Base-by-base conservation (phyloP, 2,888 invertebrate species). In the Phorcus lineatus region DNA sequence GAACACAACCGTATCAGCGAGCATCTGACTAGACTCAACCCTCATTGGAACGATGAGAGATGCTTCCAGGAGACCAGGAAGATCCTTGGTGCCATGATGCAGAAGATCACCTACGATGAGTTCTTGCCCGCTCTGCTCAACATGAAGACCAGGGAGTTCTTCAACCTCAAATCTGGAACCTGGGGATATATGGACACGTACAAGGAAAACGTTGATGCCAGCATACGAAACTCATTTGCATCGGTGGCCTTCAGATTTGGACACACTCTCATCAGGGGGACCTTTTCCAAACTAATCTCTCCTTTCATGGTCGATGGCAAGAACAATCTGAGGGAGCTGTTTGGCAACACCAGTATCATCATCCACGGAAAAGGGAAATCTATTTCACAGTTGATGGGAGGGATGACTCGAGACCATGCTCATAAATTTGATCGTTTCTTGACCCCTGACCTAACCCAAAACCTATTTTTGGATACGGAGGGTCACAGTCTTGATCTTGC, bases 161-260 rank as follows among this genome's bases (percentile, higher is more conserved):
- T 77, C 28, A 88, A 88, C 3, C 88, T 90, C 95, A 92, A 96
- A 9, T 96, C 96, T 93, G 90, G 95, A 78, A 94, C 95, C 90
- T 91, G 98, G 57, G 97, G 97, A 0, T 92, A 94, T 66, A 98
- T 98, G 91, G 94, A 94, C 66, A 97, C 96, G 54, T 99, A 99
- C 92, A 94, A 98, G 92, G 94, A 96, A 0, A 94, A 95, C 36
- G 85, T 97, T 0, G 96, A 99, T 91, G 96, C 98, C 0, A 95
- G 96, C 16, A 80, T 86, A 4, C 95, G 97, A 0, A 99, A 99
- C 91, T 97, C 97, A 16, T 99, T 99, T 92, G 98, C 99, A 0
- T 98, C 99, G 0, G 98, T 99, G 9, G 99, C 99, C 0, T 94
- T 99, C 74, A 95, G 99, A 87, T 92, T 99, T 92, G 99, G 99